Evolutionary conservation across 2,888 invertebrate species (phyloP), one percentile per base, ranked within the genome.

Genomic region (Rutpela maculata): DNA sequence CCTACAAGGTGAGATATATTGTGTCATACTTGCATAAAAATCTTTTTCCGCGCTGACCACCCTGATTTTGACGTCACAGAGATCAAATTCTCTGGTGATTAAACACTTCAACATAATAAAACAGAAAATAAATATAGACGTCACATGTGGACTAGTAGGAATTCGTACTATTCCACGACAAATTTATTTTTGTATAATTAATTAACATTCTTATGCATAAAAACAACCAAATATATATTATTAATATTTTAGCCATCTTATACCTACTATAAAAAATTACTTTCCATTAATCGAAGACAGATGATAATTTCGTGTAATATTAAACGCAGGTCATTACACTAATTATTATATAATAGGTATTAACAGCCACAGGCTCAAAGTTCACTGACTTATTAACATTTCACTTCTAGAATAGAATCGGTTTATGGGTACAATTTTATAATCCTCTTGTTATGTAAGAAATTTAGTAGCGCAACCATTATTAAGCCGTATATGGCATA

Each of bases 341-440:
- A 31, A 26, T 62, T 11, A 19, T 59, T 19, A 22, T 22, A 15
- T 22, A 59, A 22, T 15, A 57, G 7, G 12, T 26, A 62, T 26
- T 31, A 26, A 62, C 3, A 31, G 6, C 9, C 62, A 10, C 6
- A 62, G 10, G 17, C 6, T 26, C 26, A 31, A 62, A 31, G 62
- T 62, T 62, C 62, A 62, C 31, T 35, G 62, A 62, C 62, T 26
- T 62, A 59, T 12, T 31, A 62, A 31, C 62, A 62, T 62, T 60
- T 62, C 62, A 31, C 62, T 17, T 62, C 9, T 60, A 15, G 22
- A 60, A 60, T 62, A 62, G 26, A 62, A 12, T 22, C 12, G 35
- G 31, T 50, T 31, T 26, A 26, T 62, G 35, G 35, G 12, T 10
- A 26, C 62, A 62, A n/a, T 10, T 59, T 62, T 31, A 26, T 26